Evolutionary conservation across 2,888 invertebrate species (phyloP).

Genomic region (Caenorhabditis panamensis): DNA sequence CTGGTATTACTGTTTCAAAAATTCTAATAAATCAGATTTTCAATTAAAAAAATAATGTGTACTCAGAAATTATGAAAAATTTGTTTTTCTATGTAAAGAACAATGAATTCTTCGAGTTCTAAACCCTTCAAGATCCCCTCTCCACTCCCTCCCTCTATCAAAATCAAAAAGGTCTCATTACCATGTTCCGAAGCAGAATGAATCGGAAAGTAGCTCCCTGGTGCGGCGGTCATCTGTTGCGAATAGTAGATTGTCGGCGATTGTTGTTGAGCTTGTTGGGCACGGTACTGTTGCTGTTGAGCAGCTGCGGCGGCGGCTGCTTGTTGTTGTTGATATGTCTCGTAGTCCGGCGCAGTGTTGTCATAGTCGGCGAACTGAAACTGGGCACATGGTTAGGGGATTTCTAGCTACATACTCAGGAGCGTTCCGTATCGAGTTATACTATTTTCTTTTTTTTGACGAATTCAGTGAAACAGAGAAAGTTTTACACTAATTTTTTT

Average conservation of each 20-base stretch:
- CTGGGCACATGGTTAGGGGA: not conserved
- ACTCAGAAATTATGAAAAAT: too few species aligned
- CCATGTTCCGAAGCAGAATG: constrained; percentile 52
- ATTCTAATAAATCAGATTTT: too few species aligned
- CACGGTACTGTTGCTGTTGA: constrained; percentile 19
- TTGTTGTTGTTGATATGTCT: constrained; percentile 45
- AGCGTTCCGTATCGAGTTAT: too few species aligned
- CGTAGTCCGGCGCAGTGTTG: constrained; percentile 28
- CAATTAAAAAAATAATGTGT: too few species aligned
- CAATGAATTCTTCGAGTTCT: too few species aligned
- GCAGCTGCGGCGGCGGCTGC: constrained; percentile 6
- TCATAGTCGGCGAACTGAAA: constrained; percentile 47
- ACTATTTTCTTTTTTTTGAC: too few species aligned
- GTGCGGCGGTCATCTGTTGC: constrained; percentile 14
- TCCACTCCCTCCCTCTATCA: constrained; percentile 4
- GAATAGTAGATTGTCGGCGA: constrained; percentile 34
- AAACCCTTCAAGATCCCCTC: too few species aligned
- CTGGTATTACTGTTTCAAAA: too few species aligned
- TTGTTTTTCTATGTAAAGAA: too few species aligned
- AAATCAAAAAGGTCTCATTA: not conserved
- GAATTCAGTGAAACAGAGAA: too few species aligned
- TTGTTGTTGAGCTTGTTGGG: constrained; percentile 24
- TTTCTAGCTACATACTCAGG: too few species aligned
- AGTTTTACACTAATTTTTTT: too few species aligned
- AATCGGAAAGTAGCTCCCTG: constrained; percentile 43